Evolutionary conservation across 1,140 invertebrate genomes (phyloP).

Genomic region (Macrobrachium rosenbergii): DNA sequence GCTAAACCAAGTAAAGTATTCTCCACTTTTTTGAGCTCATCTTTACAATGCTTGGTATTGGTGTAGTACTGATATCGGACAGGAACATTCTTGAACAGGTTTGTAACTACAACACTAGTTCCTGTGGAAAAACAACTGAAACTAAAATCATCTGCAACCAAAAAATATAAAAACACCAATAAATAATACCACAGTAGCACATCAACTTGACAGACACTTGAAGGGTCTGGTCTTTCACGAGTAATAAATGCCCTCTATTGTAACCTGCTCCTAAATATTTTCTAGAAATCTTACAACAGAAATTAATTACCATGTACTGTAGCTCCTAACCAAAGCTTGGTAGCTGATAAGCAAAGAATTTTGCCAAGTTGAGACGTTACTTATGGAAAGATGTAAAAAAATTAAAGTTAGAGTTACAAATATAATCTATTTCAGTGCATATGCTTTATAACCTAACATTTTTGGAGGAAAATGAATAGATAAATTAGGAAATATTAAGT

Average conservation of each 20-base stretch:
- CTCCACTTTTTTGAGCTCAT: conserved; percentile 77
- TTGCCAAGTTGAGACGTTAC: no score
- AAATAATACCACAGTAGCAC: no score
- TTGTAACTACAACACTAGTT: conserved; percentile 74
- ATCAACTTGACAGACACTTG: no score
- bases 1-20: conserved; percentile 53
- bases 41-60: conserved; percentile 72
- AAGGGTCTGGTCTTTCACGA: no score
- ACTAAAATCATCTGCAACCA: conserved; percentile 59
- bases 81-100: conserved; percentile 77
- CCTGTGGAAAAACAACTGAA: conserved; percentile 70
- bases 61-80: conserved; percentile 76
- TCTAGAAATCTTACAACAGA: no score
- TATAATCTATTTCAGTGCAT: no score
- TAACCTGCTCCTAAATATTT: no score
- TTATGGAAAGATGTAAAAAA: neutral
- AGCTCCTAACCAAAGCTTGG: no score
- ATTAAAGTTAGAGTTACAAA: neutral
- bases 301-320: no score
- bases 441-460: no score
- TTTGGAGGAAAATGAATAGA: neutral
- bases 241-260: no score
- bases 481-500: neutral
- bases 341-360: no score
- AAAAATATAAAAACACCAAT: conserved; percentile 40